Evolutionary conservation across 2,888 invertebrate species (phyloP).

Genomic region (Phaonia tiefii): DNA sequence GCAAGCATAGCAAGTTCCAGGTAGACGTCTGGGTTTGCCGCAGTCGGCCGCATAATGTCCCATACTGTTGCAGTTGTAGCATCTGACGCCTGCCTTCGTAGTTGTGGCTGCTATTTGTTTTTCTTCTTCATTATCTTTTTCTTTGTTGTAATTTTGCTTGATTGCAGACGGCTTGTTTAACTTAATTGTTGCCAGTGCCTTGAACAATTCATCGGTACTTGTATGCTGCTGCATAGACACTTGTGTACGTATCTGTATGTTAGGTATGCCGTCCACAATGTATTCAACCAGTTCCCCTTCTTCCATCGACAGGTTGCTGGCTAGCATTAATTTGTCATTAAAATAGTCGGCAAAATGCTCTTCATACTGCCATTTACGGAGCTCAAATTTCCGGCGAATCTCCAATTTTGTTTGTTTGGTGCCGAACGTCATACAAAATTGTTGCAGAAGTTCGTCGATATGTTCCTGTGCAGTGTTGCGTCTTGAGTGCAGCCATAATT

Average conservation of each 20-base stretch:
- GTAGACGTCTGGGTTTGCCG: too few species aligned
- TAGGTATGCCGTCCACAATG: slow-evolving; percentile 30
- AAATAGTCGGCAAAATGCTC: slow-evolving; percentile 28
- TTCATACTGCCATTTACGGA: neutral
- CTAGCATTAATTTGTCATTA: too few species aligned
- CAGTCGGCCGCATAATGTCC: too few species aligned
- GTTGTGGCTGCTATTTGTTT: neutral
- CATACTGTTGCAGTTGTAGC: too few species aligned
- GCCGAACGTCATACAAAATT: slow-evolving; percentile 22
- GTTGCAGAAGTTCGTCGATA: neutral
- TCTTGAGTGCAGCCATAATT: too few species aligned
- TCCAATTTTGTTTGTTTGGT: neutral
- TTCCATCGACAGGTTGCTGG: slow-evolving; percentile 18
- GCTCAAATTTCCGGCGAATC: slow-evolving; percentile 25
- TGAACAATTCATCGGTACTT: neutral
- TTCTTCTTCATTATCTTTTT: neutral
- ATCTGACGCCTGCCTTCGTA: too few species aligned
- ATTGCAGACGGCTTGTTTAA: slow-evolving; percentile 10
- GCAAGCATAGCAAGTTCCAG: too few species aligned
- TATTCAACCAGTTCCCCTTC: slow-evolving; percentile 28
- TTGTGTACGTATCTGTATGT: slow-evolving; percentile 31
- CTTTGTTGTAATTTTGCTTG: too few species aligned
- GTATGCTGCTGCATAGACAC: slow-evolving; percentile 29
- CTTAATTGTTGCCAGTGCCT: neutral
- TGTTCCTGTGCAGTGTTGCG: neutral